These are phyloP conservation scores for Pandion haliaetus DNA, from an alignment of 2,113 vertebrate genomes.

Conservation along the genomic window DNA sequence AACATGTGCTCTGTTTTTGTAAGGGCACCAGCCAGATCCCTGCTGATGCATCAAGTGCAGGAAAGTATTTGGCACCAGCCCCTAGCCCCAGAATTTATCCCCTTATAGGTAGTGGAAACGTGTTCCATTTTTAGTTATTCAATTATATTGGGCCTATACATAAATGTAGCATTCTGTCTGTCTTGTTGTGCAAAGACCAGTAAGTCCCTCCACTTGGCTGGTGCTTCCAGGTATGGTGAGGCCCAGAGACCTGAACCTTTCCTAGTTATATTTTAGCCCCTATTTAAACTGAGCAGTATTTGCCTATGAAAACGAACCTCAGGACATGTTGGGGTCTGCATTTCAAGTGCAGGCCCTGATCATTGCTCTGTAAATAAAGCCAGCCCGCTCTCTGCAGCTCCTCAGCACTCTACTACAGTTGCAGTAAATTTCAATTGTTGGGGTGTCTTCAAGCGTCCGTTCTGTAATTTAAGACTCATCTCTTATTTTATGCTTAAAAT, in stretches of 20 bases:
- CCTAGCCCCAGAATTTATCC: neutral
- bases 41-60: slow-evolving; percentile 30
- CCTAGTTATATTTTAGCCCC: neutral
- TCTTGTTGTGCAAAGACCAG: neutral
- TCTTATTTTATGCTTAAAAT: neutral
- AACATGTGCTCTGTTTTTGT: slow-evolving; percentile 15
- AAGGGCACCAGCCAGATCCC: slow-evolving; percentile 40
- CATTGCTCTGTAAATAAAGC: neutral
- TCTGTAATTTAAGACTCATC: neutral
- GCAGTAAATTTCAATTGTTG: neutral
- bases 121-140: neutral
- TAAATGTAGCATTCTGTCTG: neutral
- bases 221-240: neutral
- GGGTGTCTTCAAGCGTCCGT: neutral
- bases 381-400: neutral
- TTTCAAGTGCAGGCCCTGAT: neutral
- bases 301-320: neutral
- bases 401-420: neutral
- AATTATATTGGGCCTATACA: neutral
- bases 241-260: neutral
- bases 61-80: slow-evolving; percentile 17
- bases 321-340: neutral
- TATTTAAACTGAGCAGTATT: neutral
- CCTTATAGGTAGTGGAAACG: slow-evolving; percentile 10
- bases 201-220: neutral